These are phyloP conservation scores for Tadarida brasiliensis DNA, from an alignment of 2,797 vertebrate species.

Conservation along the genomic window DNA sequence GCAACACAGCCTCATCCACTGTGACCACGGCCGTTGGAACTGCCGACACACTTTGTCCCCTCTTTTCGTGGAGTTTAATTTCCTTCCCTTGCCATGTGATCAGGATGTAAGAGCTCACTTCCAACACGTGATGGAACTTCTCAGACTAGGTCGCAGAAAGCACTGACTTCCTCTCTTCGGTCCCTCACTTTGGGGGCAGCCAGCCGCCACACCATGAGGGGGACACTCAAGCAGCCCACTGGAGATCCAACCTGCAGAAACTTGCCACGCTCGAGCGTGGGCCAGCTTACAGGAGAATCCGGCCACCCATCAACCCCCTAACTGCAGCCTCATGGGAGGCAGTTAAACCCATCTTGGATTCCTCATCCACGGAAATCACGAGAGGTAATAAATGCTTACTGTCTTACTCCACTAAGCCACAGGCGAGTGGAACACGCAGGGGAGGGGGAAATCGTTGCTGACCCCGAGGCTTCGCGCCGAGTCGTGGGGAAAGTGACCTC, in stretches of 20 bases:
- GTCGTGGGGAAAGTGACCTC: neutral
- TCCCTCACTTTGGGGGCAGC: neutral
- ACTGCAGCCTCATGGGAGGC: neutral
- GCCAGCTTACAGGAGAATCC: neutral
- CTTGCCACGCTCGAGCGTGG: neutral
- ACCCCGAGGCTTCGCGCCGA: neutral
- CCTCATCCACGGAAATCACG: neutral
- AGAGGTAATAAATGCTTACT: neutral
- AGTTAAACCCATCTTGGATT: neutral
- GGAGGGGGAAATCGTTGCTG: neutral
- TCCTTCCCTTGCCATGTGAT: too few relatives aligned
- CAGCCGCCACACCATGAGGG: neutral
- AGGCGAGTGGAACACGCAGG: neutral
- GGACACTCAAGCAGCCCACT: neutral
- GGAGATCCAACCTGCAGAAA: neutral
- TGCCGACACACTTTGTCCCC: too few relatives aligned
- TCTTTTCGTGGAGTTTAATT: too few relatives aligned
- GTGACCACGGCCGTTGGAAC: neutral
- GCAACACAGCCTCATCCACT: neutral
- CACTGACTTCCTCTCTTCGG: neutral
- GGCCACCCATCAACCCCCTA: neutral
- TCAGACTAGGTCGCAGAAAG: neutral
- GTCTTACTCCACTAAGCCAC: neutral
- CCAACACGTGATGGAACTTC: neutral
- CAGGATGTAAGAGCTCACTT: neutral